Conservation (phyloP, 2,113 vertebrate species). For the Plestiodon gilberti region DNA sequence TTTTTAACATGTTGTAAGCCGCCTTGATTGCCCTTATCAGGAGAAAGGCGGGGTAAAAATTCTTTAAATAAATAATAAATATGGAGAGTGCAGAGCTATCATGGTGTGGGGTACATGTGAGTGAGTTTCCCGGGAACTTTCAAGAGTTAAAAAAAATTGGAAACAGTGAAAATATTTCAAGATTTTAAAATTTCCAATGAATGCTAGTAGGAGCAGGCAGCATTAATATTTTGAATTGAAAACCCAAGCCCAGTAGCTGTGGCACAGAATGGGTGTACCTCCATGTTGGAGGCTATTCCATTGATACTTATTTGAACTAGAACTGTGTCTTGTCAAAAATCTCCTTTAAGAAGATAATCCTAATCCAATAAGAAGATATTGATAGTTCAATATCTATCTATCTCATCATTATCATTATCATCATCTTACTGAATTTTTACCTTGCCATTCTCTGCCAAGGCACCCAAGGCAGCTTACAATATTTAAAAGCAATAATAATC, state of each 20-base stretch:
- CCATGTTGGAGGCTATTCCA: neutral
- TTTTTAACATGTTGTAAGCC: no score
- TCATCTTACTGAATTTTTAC: no score
- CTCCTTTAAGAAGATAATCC: neutral
- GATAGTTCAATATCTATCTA: neutral
- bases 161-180: neutral
- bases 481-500: no score
- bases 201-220: no score
- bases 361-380: no score
- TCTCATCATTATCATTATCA: no score
- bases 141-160: neutral
- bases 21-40: no score
- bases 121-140: neutral
- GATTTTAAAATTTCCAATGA: neutral
- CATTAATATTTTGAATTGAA: neutral
- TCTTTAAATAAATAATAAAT: no score
- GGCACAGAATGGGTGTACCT: neutral
- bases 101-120: neutral
- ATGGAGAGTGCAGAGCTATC: neutral
- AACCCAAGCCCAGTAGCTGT: neutral
- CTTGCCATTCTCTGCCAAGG: no score
- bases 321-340: neutral
- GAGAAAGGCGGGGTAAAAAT: no score
- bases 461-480: no score
- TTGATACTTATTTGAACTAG: neutral